phyloP scores from a whole-genome alignment of 2,888 invertebrate genomes.

The Amiota mariae region DNA sequence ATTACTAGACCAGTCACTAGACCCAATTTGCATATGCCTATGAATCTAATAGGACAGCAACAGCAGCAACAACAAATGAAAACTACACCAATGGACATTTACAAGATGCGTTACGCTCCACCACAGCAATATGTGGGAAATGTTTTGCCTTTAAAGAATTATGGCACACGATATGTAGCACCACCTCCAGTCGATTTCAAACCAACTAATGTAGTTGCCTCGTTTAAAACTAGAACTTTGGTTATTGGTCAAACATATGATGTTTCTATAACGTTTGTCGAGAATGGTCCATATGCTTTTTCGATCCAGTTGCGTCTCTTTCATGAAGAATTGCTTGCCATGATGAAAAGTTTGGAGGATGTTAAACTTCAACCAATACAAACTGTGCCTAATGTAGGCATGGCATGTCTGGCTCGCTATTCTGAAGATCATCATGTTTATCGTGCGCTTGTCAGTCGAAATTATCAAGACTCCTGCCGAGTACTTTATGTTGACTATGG shows the following conservation, averaged over 20 bases:
- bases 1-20: no score
- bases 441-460: constrained; percentile 84
- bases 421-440: constrained; percentile 81
- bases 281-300: constrained; percentile 86
- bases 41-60: no score
- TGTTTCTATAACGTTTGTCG: constrained; percentile 84
- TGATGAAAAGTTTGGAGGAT: constrained; percentile 84
- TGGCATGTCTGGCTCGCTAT: constrained; percentile 84
- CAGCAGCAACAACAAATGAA: background rate
- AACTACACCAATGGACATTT: background rate
- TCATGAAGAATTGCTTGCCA: constrained; percentile 77
- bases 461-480: constrained; percentile 82
- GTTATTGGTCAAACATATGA: constrained; percentile 78
- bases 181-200: background rate
- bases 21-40: no score
- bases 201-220: constrained; percentile 47
- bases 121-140: no score
- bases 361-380: constrained; percentile 78
- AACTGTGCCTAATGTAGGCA: constrained; percentile 83
- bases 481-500: constrained; percentile 88
- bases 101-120: no score
- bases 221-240: constrained; percentile 73
- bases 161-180: no score
- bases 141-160: no score
- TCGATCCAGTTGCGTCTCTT: constrained; percentile 81